Evolutionary conservation across 2,797 vertebrate genomes (phyloP).

Genomic region (Xenentodon cancila): DNA sequence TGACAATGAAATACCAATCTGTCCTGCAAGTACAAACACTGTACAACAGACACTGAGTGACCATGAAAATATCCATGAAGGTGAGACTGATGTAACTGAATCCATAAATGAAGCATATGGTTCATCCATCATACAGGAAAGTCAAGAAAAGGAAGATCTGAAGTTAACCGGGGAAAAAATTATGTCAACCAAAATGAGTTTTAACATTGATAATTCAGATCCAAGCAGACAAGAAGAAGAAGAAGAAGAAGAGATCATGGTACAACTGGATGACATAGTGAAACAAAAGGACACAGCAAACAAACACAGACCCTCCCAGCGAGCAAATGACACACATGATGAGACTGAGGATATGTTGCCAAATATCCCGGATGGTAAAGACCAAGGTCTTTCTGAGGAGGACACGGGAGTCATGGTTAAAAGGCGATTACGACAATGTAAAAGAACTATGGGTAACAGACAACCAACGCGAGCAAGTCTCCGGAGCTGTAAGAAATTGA

Average conservation of each 20-base stretch:
- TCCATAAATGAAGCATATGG: slow-evolving; percentile 12
- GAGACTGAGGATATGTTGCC: slow-evolving; percentile 27
- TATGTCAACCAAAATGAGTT: slow-evolving; percentile 36
- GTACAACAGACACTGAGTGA: slow-evolving; percentile 27
- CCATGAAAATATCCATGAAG: slow-evolving; percentile 20
- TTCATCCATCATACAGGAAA: slow-evolving; percentile 14
- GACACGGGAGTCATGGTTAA: slow-evolving; percentile 15
- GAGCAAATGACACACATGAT: slow-evolving; percentile 35
- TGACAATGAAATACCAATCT: slow-evolving; percentile 19
- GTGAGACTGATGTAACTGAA: slow-evolving; percentile 20
- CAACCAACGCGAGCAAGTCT: slow-evolving; percentile 59
- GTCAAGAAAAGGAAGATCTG: slow-evolving; percentile 28
- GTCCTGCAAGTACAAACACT: slow-evolving; percentile 24
- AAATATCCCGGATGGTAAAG: slow-evolving; percentile 18
- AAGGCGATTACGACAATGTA: background rate
- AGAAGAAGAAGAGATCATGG: slow-evolving; percentile 16
- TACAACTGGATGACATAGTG: background rate
- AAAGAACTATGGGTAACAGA: slow-evolving; percentile 33
- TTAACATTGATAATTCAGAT: slow-evolving; percentile 30
- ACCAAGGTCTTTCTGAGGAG: slow-evolving; percentile 14
- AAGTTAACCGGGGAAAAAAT: slow-evolving; percentile 19
- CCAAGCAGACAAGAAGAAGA: slow-evolving; percentile 11
- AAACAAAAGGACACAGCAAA: slow-evolving; percentile 2
- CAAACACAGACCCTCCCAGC: slow-evolving; percentile 9
- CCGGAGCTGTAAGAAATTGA: slow-evolving; percentile 60